Evolutionary conservation across 1,140 invertebrate genomes (phyloP).

Genomic region (Zaprionus ghesquierei): DNA sequence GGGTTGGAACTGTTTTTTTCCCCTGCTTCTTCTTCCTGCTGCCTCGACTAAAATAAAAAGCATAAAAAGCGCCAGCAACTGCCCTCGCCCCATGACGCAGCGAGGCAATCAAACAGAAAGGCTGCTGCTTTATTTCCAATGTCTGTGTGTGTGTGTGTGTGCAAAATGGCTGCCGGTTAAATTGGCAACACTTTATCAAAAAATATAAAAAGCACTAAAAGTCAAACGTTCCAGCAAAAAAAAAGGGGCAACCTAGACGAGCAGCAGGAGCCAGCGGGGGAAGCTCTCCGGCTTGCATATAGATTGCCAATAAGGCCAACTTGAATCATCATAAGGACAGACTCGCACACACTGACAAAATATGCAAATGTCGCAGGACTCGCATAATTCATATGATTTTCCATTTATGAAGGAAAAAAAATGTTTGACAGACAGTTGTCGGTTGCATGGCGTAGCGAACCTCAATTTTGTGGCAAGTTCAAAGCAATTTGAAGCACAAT

Average conservation of each 20-base stretch:
- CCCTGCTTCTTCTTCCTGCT: neutral
- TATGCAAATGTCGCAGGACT: conserved; percentile 72
- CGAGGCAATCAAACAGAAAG: conserved; percentile 77
- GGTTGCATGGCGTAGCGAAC: conserved; percentile 14
- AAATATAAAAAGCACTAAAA: conserved; percentile 80
- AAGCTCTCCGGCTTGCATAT: conserved; percentile 60
- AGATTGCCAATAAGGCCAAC: conserved; percentile 78
- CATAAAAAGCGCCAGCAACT: conserved; percentile 47
- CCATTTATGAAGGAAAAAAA: conserved; percentile 53
- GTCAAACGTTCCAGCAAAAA: conserved; percentile 59
- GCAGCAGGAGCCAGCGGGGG: conserved; percentile 16
- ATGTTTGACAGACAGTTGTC: conserved; percentile 35
- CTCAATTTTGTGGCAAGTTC: conserved; percentile 36
- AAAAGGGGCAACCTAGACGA: conserved; percentile 37
- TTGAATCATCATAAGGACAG: conserved; percentile 62
- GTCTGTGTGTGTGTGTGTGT: conserved; percentile 31
- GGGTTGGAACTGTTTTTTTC: conserved; percentile 4
- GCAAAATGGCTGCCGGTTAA: conserved; percentile 78
- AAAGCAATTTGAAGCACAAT: conserved; percentile 37
- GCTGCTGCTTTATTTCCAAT: conserved; percentile 49
- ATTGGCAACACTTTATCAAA: conserved; percentile 81
- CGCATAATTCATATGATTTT: conserved; percentile 57
- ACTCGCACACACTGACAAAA: conserved; percentile 33
- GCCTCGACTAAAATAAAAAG: conserved; percentile 72
- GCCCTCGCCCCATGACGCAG: neutral